These are phyloP conservation scores for Campylomormyrus numenius DNA, from an alignment of 2,113 vertebrate species.

Conservation along the genomic window DNA sequence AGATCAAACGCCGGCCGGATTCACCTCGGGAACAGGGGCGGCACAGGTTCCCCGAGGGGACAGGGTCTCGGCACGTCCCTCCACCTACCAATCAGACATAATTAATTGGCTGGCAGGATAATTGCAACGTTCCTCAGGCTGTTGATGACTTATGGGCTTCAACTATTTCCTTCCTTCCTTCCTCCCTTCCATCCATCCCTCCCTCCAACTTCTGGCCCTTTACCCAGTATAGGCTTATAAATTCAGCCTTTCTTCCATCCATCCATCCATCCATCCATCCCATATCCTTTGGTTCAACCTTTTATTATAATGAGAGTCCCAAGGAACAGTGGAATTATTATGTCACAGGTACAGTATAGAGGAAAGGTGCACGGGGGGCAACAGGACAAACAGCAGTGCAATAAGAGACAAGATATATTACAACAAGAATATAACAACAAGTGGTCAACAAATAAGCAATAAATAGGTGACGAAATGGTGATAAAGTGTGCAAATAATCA, in stretches of 20 bases:
- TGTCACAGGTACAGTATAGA: background rate
- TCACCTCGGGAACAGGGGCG: slow-evolving; percentile 27
- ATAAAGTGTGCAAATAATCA: background rate
- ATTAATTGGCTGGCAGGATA: slow-evolving; percentile 46
- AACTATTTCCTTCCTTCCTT: background rate
- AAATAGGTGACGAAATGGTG: background rate
- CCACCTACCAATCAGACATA: slow-evolving; percentile 46
- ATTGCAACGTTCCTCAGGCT: slow-evolving; percentile 11
- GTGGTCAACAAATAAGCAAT: background rate
- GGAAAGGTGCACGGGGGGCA: background rate
- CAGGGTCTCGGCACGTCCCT: slow-evolving; percentile 33
- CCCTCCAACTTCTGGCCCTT: background rate
- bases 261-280: background rate
- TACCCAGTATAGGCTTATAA: background rate
- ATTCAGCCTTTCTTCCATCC: background rate
- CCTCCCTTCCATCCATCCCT: background rate
- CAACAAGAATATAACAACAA: background rate
- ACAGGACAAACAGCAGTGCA: background rate
- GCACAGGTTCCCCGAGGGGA: slow-evolving; percentile 34
- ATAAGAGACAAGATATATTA: background rate
- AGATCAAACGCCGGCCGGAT: slow-evolving; percentile 53
- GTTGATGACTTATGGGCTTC: background rate
- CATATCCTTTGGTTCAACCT: background rate
- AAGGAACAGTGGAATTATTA: background rate
- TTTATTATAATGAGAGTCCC: background rate